Base-by-base conservation (phyloP, 2,888 invertebrate species). In the Drosophila multiciliata region DNA sequence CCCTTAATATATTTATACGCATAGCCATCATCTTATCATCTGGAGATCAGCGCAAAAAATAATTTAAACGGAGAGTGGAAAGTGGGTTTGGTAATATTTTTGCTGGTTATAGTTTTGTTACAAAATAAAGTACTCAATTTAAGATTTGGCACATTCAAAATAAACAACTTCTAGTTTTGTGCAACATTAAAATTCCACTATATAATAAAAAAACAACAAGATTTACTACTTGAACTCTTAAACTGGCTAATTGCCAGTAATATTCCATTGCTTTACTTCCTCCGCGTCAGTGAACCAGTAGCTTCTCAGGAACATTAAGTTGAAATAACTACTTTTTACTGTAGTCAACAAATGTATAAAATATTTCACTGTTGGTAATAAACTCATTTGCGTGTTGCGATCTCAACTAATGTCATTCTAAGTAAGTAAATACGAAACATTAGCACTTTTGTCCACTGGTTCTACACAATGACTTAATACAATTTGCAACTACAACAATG, bases 1-100 rank as follows among this genome's bases (percentile, higher is more conserved):
- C 98, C 0, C 92, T 99, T 67, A 99, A 99, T 93, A 99, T 99
- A 91, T 99, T 99, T 93, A 96, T 99, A 90, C 95, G 99, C 80
- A 96, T 99, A 89, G 98, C 97, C 1, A 96, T 96, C 91, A 98
- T 99, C 82, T 92, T 99, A 87, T 95, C 97, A 69, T 58, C 64
- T 0, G 96, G 96, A 49, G 95, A 95, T 71, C 95, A 85, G 50
- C 80, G 77, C 45, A 74, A 82, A n/a, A 83, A 83, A 48, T 72
- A 80, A 38, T 23, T 29, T 8, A 32, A 26, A 7, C 7, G n/a
- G 9, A 17, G n/a, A 48, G 9, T 26, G 3, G 9, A 29, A 79
- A 64, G 76, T 65, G 50, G 3, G 1, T 33, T 57, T 45, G 12
- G 62, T 63, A 65, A 45, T 33, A 59, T 15, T 49, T 59, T 50